A percentile compares a stretch with the other conserved stretches of the same genome.
These are phyloP conservation scores for Pinna nobilis DNA, from an alignment of 1,140 invertebrate genomes.

Conservation along the genomic window DNA sequence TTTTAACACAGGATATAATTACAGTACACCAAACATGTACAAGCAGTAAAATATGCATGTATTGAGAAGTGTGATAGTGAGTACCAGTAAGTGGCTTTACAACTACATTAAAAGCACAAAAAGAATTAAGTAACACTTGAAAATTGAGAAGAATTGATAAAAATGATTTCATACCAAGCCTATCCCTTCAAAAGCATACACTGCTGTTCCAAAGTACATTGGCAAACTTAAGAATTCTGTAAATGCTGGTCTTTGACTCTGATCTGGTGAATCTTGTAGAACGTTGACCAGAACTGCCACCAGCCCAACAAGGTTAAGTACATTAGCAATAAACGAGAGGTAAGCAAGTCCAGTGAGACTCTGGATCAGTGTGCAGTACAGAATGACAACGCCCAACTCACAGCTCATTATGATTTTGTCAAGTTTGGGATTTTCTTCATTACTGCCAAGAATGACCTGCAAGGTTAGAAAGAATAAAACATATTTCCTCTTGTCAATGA, in stretches of 20 bases:
- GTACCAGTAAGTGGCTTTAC: no score
- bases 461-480: background rate
- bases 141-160: no score
- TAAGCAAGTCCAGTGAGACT: constrained; percentile 89
- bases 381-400: background rate
- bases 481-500: no score
- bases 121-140: no score
- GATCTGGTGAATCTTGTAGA: constrained; percentile 60
- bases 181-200: constrained; percentile 94
- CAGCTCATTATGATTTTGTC: constrained; percentile 12
- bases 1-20: no score
- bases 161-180: constrained; percentile 75
- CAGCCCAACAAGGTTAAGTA: constrained; percentile 68
- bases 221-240: constrained; percentile 82
- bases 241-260: constrained; percentile 79
- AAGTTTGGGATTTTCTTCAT: background rate
- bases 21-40: no score
- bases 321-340: constrained; percentile 86
- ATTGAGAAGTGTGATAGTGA: no score
- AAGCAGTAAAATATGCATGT: no score
- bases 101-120: no score
- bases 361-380: constrained; percentile 76
- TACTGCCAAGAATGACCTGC: constrained; percentile 10
- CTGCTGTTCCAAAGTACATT: constrained; percentile 85
- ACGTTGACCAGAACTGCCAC: constrained; percentile 74